A percentile compares a stretch with the other conserved stretches of the same genome.
These are phyloP conservation scores for Rhyzopertha dominica DNA, from an alignment of 1,140 invertebrate genomes.

Conservation along the genomic window DNA sequence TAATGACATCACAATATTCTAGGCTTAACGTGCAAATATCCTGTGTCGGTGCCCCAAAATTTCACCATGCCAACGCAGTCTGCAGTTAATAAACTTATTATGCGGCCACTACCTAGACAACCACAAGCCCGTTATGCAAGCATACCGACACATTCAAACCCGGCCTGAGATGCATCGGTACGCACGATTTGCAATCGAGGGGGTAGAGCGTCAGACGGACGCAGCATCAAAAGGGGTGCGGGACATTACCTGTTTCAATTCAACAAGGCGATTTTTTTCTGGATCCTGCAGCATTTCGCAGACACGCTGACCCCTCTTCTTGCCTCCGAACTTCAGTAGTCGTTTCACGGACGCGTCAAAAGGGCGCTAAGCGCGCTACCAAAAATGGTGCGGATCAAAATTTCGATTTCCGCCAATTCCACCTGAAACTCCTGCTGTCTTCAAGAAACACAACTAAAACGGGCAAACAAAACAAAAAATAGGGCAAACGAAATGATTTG, in stretches of 20 bases:
- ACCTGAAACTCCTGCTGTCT: slow-evolving; percentile 1
- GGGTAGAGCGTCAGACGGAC: no score
- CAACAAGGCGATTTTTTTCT: slow-evolving; percentile 25
- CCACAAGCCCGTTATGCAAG: no score
- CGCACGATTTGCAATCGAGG: no score
- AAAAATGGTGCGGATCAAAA: slow-evolving; percentile 11
- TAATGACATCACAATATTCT: no score
- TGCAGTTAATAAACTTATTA: no score
- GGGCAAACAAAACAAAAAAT: slow-evolving; percentile 2
- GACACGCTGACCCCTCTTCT: slow-evolving; percentile 27
- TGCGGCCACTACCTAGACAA: no score
- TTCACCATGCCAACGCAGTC: no score
- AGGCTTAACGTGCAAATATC: no score
- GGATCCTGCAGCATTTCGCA: slow-evolving; percentile 27
- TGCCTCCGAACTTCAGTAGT: slow-evolving; percentile 22
- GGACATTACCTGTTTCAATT: slow-evolving; percentile 29
- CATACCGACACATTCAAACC: no score
- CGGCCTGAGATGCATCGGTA: no score
- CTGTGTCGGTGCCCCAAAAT: no score
- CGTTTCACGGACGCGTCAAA: slow-evolving; percentile 24
- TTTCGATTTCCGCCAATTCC: slow-evolving; percentile 6
- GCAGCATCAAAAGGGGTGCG: background rate
- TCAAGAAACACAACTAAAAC: slow-evolving; percentile 4
- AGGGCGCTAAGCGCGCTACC: background rate
- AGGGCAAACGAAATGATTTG: no score